Conservation (phyloP, 37 sponge, comb jelly and placozoan genomes). For the Oscarella lobularis region DNA sequence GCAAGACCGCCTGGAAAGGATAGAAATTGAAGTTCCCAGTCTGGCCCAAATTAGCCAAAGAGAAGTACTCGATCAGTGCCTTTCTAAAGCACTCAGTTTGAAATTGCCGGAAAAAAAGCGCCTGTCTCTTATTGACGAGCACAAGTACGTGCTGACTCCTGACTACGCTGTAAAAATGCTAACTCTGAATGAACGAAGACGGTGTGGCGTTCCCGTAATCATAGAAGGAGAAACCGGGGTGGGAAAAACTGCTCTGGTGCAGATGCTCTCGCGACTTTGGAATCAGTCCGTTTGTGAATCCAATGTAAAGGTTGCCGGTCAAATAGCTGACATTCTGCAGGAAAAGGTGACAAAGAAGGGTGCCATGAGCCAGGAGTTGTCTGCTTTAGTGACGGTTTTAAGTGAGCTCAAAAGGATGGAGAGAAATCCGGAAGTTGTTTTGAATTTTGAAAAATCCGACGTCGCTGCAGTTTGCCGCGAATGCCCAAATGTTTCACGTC, state of each 20-base stretch:
- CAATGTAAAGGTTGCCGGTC: neutral
- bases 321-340: neutral
- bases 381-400: no score
- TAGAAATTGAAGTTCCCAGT: conserved; percentile 14
- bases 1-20: neutral
- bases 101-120: neutral
- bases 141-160: conserved; percentile 60
- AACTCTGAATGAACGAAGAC: conserved; percentile 52
- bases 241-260: conserved; percentile 82
- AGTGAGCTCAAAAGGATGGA: no score
- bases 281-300: conserved; percentile 16
- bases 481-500: neutral
- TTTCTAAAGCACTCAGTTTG: conserved; percentile 57
- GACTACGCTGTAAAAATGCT: conserved; percentile 75
- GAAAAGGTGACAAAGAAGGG: neutral
- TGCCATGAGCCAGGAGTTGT: neutral
- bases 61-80: conserved; percentile 37
- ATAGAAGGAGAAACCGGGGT: conserved; percentile 94
- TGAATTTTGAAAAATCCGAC: neutral
- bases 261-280: conserved; percentile 81
- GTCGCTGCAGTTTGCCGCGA: neutral
- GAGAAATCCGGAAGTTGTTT: neutral
- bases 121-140: conserved; percentile 40
- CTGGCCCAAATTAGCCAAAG: conserved; percentile 30
- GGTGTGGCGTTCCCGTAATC: conserved; percentile 76